Evolutionary conservation across 2,888 invertebrate species (phyloP).

Genomic region (Lumbricus terrestris): DNA sequence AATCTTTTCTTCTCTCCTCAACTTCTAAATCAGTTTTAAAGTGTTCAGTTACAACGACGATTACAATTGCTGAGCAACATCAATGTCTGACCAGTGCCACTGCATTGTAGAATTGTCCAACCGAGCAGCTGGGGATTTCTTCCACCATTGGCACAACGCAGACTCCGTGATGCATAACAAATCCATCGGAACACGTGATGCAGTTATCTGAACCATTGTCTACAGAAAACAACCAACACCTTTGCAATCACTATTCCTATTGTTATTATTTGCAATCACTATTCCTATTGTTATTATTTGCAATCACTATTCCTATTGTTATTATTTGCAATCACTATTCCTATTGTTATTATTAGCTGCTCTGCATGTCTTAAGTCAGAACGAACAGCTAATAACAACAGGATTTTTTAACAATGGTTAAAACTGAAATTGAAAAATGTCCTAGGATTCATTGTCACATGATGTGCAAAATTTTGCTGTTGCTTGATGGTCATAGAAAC

Average conservation of each 20-base stretch:
- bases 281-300: neutral
- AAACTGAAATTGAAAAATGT: no score
- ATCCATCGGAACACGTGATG: conserved; percentile 19
- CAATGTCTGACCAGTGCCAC: neutral
- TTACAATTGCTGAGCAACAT: neutral
- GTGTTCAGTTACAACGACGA: neutral
- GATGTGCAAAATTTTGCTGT: no score
- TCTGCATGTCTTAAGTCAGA: no score
- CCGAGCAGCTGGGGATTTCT: neutral
- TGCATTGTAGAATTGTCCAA: conserved; percentile 8
- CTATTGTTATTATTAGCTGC: no score
- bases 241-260: neutral
- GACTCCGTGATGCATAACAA: conserved; percentile 18
- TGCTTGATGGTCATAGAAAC: no score
- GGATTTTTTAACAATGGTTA: no score
- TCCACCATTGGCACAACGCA: neutral
- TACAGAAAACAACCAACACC: neutral
- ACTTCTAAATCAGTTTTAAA: neutral
- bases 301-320: neutral
- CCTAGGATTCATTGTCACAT: no score
- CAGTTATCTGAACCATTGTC: conserved; percentile 22
- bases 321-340: neutral
- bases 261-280: neutral
- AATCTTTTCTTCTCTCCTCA: no score
- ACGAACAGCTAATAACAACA: no score